phyloP scores from a whole-genome alignment of 64 coral and sea anemone genomes.

The Astreopora myriophthalma region DNA sequence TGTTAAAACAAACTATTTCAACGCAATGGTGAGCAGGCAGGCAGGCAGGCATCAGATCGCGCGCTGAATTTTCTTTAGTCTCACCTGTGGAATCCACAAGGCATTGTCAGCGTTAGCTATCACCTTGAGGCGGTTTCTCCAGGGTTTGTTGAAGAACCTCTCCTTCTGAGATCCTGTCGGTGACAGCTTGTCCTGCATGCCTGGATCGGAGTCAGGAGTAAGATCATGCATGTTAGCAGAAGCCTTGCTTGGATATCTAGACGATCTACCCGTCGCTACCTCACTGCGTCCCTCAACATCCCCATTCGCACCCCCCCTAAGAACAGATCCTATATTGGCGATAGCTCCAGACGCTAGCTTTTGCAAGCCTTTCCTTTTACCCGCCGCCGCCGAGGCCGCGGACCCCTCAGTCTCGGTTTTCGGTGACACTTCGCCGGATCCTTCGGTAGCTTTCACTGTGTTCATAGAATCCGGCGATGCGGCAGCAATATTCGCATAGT shows the following conservation, averaged over 20 bases:
- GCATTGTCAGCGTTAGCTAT: slow-evolving; percentile 90
- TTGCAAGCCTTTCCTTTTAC: slow-evolving; percentile 63
- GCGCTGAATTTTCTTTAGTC: neutral
- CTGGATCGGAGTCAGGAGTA: slow-evolving; percentile 49
- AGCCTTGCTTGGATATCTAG: neutral
- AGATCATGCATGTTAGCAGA: slow-evolving; percentile 6
- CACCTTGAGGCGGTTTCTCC: slow-evolving; percentile 89
- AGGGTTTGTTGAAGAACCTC: slow-evolving; percentile 82
- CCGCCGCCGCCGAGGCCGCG: slow-evolving; percentile 21
- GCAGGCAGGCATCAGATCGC: neutral
- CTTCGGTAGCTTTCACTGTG: neutral
- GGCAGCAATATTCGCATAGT: neutral
- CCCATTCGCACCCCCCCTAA: slow-evolving; percentile 17
- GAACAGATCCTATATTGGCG: slow-evolving; percentile 61
- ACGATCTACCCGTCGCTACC: neutral
- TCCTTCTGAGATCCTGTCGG: slow-evolving; percentile 79
- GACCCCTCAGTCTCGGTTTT: slow-evolving; percentile 21
- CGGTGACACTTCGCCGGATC: slow-evolving; percentile 37
- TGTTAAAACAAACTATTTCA: neutral
- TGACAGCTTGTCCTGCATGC: slow-evolving; percentile 86
- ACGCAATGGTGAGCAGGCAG: slow-evolving; percentile 8
- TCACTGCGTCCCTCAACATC: slow-evolving; percentile 39
- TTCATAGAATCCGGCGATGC: slow-evolving; percentile 27
- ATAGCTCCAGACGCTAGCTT: slow-evolving; percentile 63
- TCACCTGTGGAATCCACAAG: slow-evolving; percentile 80